Conservation (phyloP, 2,113 vertebrate species). For the Noctilio leporinus region DNA sequence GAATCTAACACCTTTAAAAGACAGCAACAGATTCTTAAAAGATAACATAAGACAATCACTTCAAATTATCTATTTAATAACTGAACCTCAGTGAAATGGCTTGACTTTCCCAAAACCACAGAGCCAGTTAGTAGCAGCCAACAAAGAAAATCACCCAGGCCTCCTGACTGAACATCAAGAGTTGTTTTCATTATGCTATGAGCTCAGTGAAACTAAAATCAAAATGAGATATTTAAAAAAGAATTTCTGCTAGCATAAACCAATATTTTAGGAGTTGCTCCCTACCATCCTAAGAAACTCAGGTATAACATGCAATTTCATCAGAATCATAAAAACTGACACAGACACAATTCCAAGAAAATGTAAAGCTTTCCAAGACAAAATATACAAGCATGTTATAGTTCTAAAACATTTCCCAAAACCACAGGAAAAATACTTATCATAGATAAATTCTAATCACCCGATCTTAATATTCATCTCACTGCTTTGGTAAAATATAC, state of each 20-base stretch:
- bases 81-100: neutral
- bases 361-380: neutral
- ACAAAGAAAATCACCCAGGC: neutral
- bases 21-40: neutral
- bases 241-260: neutral
- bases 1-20: neutral
- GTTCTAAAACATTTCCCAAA: slow-evolving; percentile 6
- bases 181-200: neutral
- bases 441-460: slow-evolving; percentile 7
- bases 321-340: neutral
- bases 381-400: neutral
- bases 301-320: neutral
- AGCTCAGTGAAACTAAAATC: neutral
- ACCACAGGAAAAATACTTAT: slow-evolving; percentile 9
- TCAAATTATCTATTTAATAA: slow-evolving; percentile 17
- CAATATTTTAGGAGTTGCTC: neutral
- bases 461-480: neutral
- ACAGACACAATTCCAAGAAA: neutral
- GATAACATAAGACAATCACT: neutral
- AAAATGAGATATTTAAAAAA: neutral
- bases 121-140: neutral
- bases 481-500: slow-evolving; percentile 1
- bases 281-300: neutral
- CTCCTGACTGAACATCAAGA: neutral
- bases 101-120: neutral